phyloP scores from a whole-genome alignment of 2,797 vertebrate species.

The Sandelia bainsii region DNA sequence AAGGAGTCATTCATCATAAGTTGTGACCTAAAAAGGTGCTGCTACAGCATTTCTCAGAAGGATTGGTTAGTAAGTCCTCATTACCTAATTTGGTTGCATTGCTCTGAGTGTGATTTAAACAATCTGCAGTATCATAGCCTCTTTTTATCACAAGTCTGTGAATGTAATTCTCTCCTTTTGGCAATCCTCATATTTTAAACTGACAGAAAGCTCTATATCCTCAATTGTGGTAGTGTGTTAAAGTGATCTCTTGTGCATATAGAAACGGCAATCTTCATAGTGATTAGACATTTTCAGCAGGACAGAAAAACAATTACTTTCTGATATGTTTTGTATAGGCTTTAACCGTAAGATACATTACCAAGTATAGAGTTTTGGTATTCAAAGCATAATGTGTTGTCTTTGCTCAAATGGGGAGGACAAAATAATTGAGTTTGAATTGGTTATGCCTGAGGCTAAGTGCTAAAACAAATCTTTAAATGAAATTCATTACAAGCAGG shows the following conservation, averaged over 20 bases:
- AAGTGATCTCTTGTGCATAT: conserved; percentile 37
- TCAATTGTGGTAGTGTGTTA: conserved; percentile 38
- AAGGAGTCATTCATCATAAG: conserved; percentile 78
- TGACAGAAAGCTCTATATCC: conserved; percentile 47
- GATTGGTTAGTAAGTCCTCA: conserved; percentile 63
- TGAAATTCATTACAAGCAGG: conserved; percentile 85
- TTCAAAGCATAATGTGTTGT: conserved; percentile 81
- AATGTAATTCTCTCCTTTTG: conserved; percentile 52
- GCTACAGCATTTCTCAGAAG: conserved; percentile 70
- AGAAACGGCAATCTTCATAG: conserved; percentile 27
- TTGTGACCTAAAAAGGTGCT: conserved; percentile 77
- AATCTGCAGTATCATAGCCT: conserved; percentile 50
- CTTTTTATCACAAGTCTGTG: conserved; percentile 45
- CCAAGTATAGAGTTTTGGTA: conserved; percentile 74
- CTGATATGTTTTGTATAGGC: conserved; percentile 50
- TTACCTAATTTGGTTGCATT: conserved; percentile 72
- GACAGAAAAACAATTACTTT: conserved; percentile 60
- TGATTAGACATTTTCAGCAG: conserved; percentile 60
- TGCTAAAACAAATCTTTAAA: conserved; percentile 89
- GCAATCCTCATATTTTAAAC: conserved; percentile 54
- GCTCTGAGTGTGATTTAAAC: conserved; percentile 64
- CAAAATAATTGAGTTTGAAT: conserved; percentile 89
- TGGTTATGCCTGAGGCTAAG: conserved; percentile 85
- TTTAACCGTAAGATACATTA: conserved; percentile 68
- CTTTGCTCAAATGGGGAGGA: conserved; percentile 79